A percentile compares a stretch with the other conserved stretches of the same genome.
These are phyloP conservation scores for Lycocorax pyrrhopterus DNA, from an alignment of 2,113 vertebrate species.

Conservation along the genomic window DNA sequence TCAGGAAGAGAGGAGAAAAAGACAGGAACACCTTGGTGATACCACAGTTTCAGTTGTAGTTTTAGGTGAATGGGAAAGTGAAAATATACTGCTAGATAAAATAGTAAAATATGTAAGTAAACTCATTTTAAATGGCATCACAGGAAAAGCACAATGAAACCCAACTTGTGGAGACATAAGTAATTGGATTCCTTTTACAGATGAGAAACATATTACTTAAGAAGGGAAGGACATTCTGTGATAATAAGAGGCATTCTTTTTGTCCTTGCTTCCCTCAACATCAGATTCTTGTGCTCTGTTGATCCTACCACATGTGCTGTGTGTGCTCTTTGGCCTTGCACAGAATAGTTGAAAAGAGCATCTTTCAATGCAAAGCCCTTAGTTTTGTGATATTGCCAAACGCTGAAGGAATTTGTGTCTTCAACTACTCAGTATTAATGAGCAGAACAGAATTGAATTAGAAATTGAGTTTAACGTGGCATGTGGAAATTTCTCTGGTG, in stretches of 20 bases:
- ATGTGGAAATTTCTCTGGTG: neutral
- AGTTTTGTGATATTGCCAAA: neutral
- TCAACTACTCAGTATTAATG: neutral
- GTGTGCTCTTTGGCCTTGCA: neutral
- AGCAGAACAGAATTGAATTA: neutral
- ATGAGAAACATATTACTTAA: neutral
- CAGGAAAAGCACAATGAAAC: neutral
- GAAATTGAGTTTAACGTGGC: neutral
- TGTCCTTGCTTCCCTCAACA: neutral
- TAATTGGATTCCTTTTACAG: neutral
- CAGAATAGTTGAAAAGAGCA: neutral
- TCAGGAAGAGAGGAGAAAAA: neutral
- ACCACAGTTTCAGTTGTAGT: neutral
- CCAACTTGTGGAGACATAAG: neutral
- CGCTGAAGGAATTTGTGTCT: neutral
- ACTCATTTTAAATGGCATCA: neutral
- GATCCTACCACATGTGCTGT: neutral
- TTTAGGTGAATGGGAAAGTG: neutral
- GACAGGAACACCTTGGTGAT: neutral
- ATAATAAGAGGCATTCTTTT: neutral
- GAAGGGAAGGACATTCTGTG: neutral
- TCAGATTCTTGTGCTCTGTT: neutral
- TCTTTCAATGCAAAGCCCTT: neutral
- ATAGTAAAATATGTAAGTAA: neutral
- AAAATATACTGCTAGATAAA: neutral